These are phyloP conservation scores for Erinaceus europaeus DNA, from an alignment of 2,113 vertebrate species.

Conservation along the genomic window DNA sequence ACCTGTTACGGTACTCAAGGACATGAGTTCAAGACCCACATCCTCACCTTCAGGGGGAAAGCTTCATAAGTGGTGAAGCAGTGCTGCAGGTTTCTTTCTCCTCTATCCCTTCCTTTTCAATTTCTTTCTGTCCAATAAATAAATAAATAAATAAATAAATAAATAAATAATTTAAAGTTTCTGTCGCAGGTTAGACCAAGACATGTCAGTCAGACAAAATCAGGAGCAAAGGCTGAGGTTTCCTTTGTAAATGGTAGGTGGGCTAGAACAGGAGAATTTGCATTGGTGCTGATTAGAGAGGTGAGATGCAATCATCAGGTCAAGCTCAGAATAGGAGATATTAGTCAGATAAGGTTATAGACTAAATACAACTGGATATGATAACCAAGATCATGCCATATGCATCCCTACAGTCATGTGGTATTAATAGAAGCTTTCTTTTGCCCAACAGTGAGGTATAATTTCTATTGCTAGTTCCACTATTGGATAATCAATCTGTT, in stretches of 20 bases:
- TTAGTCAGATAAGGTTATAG: background rate
- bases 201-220: background rate
- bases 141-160: no score
- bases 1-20: no score
- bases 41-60: no score
- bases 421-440: background rate
- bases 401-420: background rate
- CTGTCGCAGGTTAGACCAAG: no score
- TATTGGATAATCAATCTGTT: background rate
- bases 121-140: no score
- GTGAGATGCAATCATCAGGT: background rate
- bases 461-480: background rate
- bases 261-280: background rate
- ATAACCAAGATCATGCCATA: background rate
- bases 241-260: background rate
- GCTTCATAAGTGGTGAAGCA: no score
- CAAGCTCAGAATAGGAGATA: background rate
- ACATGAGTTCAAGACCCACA: no score
- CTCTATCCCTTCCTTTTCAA: no score
- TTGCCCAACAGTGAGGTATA: background rate
- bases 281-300: background rate
- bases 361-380: background rate
- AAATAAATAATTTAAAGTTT: no score
- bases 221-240: background rate
- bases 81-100: no score